Conservation (phyloP, 2,113 vertebrate species). For the Megalops atlanticus region DNA sequence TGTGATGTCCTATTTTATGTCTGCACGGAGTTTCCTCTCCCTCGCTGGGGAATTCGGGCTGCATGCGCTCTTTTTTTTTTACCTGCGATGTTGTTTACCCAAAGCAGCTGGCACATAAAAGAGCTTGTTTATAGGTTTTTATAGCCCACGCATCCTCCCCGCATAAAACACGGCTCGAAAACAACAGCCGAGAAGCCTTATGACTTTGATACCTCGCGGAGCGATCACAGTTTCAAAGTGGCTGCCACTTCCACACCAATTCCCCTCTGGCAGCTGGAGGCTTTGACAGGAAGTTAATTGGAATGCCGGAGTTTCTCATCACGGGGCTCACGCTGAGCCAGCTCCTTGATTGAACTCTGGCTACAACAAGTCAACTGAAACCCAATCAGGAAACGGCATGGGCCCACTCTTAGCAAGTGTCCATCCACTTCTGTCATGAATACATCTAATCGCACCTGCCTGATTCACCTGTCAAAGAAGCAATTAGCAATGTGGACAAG, state of each 20-base stretch:
- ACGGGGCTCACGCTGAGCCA: neutral
- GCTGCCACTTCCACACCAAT: neutral
- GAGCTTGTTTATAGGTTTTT: conserved; percentile 8
- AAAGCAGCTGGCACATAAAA: conserved; percentile 8
- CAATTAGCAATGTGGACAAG: neutral
- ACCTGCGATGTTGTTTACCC: conserved; percentile 6
- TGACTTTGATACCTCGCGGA: neutral
- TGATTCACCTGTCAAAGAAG: neutral
- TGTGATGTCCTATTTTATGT: conserved; percentile 46
- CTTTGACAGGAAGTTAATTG: neutral
- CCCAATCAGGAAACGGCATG: conserved; percentile 1
- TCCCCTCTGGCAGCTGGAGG: neutral
- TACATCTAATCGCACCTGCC: neutral
- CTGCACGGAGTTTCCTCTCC: conserved; percentile 11
- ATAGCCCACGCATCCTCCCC: neutral
- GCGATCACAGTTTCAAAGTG: conserved; percentile 8
- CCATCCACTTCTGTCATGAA: conserved; percentile 17
- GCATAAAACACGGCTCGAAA: conserved; percentile 6
- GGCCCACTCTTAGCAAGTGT: no score
- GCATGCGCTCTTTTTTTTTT: neutral
- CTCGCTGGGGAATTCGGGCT: neutral
- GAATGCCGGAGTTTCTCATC: conserved; percentile 23
- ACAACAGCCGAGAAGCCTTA: neutral
- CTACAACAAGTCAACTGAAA: conserved; percentile 8
- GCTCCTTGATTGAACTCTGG: neutral